Evolutionary conservation across 2,113 vertebrate genomes (phyloP).

Genomic region (Sminthopsis crassicaudata): DNA sequence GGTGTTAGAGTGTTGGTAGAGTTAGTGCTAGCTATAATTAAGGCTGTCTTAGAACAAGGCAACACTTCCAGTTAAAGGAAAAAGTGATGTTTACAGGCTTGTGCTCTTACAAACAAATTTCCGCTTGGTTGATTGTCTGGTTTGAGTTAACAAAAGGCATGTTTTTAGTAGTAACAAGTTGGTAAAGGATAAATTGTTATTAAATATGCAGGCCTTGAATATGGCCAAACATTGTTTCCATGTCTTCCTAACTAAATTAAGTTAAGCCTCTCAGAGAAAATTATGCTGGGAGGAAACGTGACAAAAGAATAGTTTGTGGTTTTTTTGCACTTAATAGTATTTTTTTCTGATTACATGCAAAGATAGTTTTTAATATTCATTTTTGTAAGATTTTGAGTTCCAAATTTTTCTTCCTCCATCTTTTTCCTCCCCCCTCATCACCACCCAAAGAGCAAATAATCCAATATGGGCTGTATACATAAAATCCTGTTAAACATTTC

Average conservation of each 20-base stretch:
- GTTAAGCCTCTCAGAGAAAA: fast-evolving
- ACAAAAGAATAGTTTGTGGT: neutral
- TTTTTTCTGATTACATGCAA: too few species aligned
- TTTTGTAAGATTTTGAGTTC: too few species aligned
- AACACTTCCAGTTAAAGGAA: neutral
- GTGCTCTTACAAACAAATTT: conserved; percentile 67
- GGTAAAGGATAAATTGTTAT: neutral
- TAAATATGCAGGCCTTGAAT: conserved; percentile 10
- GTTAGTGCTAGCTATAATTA: conserved; percentile 66
- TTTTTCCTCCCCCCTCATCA: too few species aligned
- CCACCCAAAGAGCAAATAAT: too few species aligned
- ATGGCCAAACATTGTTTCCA: neutral
- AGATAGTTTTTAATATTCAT: too few species aligned
- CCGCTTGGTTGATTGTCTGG: neutral
- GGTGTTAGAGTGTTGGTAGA: conserved; percentile 41
- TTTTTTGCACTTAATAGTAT: too few species aligned
- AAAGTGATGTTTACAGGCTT: conserved; percentile 62
- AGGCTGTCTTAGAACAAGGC: conserved; percentile 38
- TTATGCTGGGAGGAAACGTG: fast-evolving
- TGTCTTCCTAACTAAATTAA: neutral
- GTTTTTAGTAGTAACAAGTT: conserved; percentile 12
- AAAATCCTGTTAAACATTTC: too few species aligned
- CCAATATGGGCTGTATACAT: too few species aligned
- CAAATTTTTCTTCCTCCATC: too few species aligned
- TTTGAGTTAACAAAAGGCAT: conserved; percentile 54